Evolutionary conservation across 2,888 invertebrate species (phyloP).

Genomic region (Disparrhopalites patrizii): DNA sequence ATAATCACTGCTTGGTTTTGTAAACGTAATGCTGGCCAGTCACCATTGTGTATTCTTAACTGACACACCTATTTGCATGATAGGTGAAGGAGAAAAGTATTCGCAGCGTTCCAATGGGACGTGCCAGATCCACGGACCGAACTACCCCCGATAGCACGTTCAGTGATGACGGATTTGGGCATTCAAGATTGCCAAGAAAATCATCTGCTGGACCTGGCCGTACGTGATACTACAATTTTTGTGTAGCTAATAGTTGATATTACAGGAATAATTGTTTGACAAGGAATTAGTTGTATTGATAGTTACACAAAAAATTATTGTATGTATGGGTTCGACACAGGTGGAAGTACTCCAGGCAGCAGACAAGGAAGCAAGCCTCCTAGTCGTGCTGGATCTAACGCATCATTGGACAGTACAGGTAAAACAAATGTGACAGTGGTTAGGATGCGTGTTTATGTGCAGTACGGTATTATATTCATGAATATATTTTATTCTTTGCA

Average conservation of each 20-base stretch:
- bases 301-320: background rate
- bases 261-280: no score
- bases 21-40: constrained; percentile 3
- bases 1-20: background rate
- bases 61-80: background rate
- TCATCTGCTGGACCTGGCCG: constrained; percentile 44
- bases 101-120: constrained; percentile 81
- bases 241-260: no score
- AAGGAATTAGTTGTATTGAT: no score
- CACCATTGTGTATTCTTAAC: background rate
- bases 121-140: constrained; percentile 63
- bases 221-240: constrained; percentile 37
- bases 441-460: no score
- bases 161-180: constrained; percentile 76
- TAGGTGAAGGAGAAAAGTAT: constrained; percentile 90
- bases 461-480: no score
- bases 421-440: no score
- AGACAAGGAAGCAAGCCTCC: constrained; percentile 86
- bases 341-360: constrained; percentile 75
- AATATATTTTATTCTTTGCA: constrained; percentile 13
- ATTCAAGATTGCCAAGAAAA: constrained; percentile 56
- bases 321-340: constrained; percentile 48
- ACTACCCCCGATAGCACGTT: constrained; percentile 79
- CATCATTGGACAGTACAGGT: constrained; percentile 86
- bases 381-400: constrained; percentile 86